These are phyloP conservation scores for Chelonus formosanus DNA, from an alignment of 2,888 invertebrate species.

Conservation along the genomic window DNA sequence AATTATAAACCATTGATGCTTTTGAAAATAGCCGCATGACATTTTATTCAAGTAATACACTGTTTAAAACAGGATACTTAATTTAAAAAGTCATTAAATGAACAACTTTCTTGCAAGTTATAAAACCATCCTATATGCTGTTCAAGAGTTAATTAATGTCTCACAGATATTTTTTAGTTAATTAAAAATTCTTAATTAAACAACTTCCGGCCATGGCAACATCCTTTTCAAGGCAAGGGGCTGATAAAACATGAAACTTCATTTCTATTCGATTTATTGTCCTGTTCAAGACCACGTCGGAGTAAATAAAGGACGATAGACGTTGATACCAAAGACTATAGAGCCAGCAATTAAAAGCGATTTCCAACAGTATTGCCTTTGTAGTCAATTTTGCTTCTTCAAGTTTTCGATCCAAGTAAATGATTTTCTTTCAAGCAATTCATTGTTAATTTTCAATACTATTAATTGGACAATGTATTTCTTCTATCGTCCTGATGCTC, in stretches of 20 bases:
- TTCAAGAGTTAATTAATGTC: no score
- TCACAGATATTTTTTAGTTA: no score
- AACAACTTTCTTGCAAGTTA: no score
- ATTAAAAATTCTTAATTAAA: no score
- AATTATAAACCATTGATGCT: no score
- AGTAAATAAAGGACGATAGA: constrained; percentile 39
- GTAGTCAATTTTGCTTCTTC: constrained; percentile 13
- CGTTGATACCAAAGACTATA: constrained; percentile 34
- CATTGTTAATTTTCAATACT: constrained; percentile 8
- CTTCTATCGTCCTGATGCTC: neutral
- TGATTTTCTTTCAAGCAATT: neutral
- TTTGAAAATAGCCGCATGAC: no score
- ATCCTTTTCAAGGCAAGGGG: no score
- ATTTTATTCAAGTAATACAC: no score
- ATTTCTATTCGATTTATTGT: constrained; percentile 44
- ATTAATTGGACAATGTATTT: constrained; percentile 3
- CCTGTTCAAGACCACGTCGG: constrained; percentile 44
- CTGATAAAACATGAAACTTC: constrained; percentile 29
- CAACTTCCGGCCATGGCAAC: no score
- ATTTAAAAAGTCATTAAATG: no score
- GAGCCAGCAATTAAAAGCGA: constrained; percentile 45
- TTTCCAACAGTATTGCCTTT: constrained; percentile 37
- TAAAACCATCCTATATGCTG: no score
- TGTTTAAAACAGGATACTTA: no score
- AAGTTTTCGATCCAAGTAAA: neutral